phyloP scores from a whole-genome alignment of 2,797 vertebrate species.

The Dromococcyx pavoninus region DNA sequence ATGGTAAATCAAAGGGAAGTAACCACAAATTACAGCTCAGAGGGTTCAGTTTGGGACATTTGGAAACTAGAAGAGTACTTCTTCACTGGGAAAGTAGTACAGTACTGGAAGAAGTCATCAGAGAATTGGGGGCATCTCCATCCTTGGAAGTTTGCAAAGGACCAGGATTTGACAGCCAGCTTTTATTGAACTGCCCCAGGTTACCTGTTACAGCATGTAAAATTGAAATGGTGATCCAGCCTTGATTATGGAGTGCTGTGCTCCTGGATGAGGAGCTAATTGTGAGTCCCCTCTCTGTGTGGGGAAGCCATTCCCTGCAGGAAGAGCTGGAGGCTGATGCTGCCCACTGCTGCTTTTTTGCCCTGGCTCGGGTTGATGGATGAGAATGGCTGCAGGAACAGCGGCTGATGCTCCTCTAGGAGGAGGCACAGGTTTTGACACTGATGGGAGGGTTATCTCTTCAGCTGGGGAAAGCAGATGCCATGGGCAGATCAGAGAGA shows the following conservation, averaged over 20 bases:
- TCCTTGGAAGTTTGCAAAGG: not conserved
- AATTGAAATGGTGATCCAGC: not conserved
- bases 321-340: not conserved
- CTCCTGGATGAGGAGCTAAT: not conserved
- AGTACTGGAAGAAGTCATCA: not conserved
- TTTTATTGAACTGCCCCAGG: not conserved
- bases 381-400: not conserved
- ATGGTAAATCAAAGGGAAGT: not conserved
- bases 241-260: not conserved
- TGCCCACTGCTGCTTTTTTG: not conserved
- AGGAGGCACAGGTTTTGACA: not conserved
- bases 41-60: not conserved
- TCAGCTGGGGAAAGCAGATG: not conserved
- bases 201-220: not conserved
- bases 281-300: fast-evolving
- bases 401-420: not conserved
- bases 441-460: not conserved
- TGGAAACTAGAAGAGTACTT: not conserved
- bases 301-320: not conserved
- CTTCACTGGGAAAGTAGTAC: not conserved
- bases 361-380: not conserved
- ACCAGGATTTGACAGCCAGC: not conserved
- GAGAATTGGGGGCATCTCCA: not conserved
- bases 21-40: not conserved
- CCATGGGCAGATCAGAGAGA: not conserved